Evolutionary conservation across 2,113 vertebrate species (phyloP).

Genomic region (Chrysochloris asiatica): DNA sequence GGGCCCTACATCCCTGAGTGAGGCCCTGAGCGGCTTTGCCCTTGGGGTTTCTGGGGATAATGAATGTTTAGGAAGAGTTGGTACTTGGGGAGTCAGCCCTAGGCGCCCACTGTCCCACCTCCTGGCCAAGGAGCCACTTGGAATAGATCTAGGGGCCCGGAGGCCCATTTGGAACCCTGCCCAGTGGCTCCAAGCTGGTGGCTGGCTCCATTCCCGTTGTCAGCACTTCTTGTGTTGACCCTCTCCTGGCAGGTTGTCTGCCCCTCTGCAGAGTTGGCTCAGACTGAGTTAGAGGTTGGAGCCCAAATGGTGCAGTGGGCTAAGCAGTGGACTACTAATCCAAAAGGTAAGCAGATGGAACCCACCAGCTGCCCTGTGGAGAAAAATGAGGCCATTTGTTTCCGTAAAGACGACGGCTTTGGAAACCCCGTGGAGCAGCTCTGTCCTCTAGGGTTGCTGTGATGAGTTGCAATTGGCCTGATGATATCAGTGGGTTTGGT

Average conservation of each 20-base stretch:
- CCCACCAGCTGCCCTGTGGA: too few species aligned
- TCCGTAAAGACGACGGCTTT: too few species aligned
- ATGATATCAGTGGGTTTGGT: too few species aligned
- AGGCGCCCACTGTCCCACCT: background rate
- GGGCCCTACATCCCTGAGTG: background rate
- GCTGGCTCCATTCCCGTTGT: background rate
- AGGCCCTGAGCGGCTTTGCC: fast-evolving
- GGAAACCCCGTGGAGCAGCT: too few species aligned
- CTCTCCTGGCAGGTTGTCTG: background rate
- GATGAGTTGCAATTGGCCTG: too few species aligned
- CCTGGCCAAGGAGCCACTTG: fast-evolving
- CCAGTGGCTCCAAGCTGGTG: background rate
- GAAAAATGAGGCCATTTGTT: too few species aligned
- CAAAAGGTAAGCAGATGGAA: too few species aligned
- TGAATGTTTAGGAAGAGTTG: fast-evolving
- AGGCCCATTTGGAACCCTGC: background rate
- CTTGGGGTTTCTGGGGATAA: fast-evolving
- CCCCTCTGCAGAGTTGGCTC: too few species aligned
- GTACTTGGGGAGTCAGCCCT: background rate
- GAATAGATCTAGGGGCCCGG: background rate
- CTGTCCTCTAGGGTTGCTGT: too few species aligned
- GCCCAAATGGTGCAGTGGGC: too few species aligned
- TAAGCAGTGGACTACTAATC: too few species aligned
- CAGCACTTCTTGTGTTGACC: background rate
- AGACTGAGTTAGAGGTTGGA: too few species aligned